Conservation (phyloP, 2,113 vertebrate species). For the Nettapus auritus region DNA sequence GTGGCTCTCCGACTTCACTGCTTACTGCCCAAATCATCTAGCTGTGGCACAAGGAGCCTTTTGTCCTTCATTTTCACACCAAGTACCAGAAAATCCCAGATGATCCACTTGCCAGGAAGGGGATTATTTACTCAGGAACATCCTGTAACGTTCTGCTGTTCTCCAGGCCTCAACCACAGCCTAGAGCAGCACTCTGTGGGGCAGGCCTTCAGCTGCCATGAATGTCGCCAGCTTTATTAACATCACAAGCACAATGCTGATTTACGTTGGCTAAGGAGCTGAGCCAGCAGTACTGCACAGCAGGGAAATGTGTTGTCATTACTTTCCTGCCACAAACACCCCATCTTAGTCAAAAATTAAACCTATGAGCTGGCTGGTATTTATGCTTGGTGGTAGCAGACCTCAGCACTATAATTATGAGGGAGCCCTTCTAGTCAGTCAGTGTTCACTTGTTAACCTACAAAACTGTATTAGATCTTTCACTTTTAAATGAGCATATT, state of each 20-base stretch:
- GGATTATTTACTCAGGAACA: not conserved
- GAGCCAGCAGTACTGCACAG: not conserved
- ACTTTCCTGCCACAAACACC: not conserved
- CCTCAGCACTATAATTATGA: not conserved
- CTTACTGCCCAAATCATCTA: not conserved
- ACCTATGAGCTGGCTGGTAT: not conserved
- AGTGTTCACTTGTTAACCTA: not conserved
- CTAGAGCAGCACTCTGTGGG: not conserved
- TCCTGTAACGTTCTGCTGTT: not conserved
- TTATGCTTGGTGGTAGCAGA: not conserved
- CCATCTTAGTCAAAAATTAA: fast-evolving
- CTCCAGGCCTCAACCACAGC: not conserved
- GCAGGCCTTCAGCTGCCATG: not conserved
- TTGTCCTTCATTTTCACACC: not conserved
- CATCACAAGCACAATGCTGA: fast-evolving
- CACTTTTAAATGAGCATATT: not conserved
- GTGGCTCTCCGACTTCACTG: not conserved
- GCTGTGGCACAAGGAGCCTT: fast-evolving
- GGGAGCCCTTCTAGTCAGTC: not conserved
- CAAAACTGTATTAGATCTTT: not conserved
- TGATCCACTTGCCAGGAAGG: fast-evolving
- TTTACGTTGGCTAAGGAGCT: not conserved
- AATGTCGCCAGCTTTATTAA: not conserved
- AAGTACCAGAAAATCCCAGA: not conserved
- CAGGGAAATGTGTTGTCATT: not conserved